Percentiles rank a stretch among this genome's conserved stretches.
Conservation (phyloP, 2,113 vertebrate genomes). For the Morone chrysops region DNA sequence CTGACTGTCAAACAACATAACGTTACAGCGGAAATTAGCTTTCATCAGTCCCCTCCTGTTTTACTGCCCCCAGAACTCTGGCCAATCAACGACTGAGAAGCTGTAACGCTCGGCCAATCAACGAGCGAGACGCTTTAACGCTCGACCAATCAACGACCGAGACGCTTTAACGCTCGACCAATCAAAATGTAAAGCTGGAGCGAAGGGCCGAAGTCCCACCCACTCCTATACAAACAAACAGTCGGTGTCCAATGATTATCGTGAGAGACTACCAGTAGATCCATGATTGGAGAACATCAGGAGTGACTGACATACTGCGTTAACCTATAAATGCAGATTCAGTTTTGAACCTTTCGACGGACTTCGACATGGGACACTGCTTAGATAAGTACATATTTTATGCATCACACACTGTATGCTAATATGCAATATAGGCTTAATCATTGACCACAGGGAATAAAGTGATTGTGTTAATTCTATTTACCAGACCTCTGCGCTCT, state of each 20-base stretch:
- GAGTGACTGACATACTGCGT: background rate
- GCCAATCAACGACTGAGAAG: conserved; percentile 63
- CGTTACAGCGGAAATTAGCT: conserved; percentile 70
- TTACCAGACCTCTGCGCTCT: background rate
- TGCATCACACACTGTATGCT: background rate
- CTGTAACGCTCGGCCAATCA: conserved; percentile 51
- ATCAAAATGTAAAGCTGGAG: conserved; percentile 26
- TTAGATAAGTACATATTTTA: background rate
- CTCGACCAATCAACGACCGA: conserved; percentile 58
- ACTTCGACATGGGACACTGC: background rate
- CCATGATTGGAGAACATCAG: conserved; percentile 14
- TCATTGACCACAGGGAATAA: too few species aligned
- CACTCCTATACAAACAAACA: conserved; percentile 23
- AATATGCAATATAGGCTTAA: background rate
- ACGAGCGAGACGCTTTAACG: too few species aligned
- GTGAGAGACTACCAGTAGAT: background rate
- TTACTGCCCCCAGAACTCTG: background rate
- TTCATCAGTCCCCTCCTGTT: conserved; percentile 58
- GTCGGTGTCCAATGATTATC: conserved; percentile 15
- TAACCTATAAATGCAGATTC: background rate
- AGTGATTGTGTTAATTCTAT: background rate
- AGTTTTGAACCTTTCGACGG: background rate
- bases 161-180: conserved; percentile 34
- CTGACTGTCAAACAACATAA: conserved; percentile 72
- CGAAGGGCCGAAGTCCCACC: background rate